Evolutionary conservation across 2,797 vertebrate genomes (phyloP).

Genomic region (Triplophysa yarkandensis): DNA sequence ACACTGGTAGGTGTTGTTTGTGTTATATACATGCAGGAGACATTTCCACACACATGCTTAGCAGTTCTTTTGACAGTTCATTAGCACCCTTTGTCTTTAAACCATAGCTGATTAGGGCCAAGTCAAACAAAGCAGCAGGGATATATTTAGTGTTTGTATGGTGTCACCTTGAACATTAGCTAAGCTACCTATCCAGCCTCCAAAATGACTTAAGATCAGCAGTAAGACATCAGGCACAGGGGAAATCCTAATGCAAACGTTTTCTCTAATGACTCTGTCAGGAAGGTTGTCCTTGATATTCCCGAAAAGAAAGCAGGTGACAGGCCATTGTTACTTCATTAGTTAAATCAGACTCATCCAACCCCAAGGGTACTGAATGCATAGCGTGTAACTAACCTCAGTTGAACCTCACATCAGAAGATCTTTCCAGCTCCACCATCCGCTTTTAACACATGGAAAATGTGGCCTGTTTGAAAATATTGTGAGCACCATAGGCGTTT

Average conservation of each 20-base stretch:
- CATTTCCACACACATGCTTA: conserved; percentile 9
- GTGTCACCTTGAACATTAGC: conserved; percentile 40
- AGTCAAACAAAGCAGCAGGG: conserved; percentile 21
- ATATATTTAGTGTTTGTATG: conserved; percentile 16
- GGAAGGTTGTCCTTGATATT: conserved; percentile 32
- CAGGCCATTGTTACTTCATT: conserved; percentile 49
- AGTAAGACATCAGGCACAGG: conserved; percentile 42
- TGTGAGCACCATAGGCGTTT: background rate
- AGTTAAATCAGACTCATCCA: conserved; percentile 38
- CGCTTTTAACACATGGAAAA: conserved; percentile 26
- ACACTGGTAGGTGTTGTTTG: background rate
- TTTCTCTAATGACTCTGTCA: conserved; percentile 35
- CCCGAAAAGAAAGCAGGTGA: conserved; percentile 35
- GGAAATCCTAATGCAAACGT: conserved; percentile 19
- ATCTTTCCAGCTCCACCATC: conserved; percentile 43
- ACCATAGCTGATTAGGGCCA: conserved; percentile 21
- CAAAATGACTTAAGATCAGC: conserved; percentile 55
- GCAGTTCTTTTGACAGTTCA: conserved; percentile 20
- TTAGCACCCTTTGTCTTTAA: conserved; percentile 21
- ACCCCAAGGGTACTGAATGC: conserved; percentile 2
- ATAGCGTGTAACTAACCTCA: conserved; percentile 14
- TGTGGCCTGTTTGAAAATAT: background rate
- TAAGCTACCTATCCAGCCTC: conserved; percentile 41
- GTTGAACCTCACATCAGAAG: conserved; percentile 34
- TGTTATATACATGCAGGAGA: background rate